Evolutionary conservation across 2,113 vertebrate genomes (phyloP).

Genomic region (Elaphurus davidianus): DNA sequence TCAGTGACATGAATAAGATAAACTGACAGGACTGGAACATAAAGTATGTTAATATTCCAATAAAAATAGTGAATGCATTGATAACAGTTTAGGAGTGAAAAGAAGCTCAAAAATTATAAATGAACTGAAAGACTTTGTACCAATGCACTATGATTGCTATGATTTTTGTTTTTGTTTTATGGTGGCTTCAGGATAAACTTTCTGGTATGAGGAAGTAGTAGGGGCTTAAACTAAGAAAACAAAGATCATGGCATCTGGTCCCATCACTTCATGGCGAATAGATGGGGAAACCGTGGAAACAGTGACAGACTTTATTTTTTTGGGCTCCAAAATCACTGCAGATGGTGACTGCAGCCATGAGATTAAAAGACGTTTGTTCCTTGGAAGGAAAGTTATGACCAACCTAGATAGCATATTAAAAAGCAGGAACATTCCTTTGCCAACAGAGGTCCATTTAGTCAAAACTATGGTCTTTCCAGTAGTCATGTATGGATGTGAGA

Average conservation of each 20-base stretch:
- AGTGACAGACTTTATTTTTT: not conserved
- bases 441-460: not conserved
- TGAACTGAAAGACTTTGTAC: not conserved
- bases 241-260: not conserved
- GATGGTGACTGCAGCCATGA: not conserved
- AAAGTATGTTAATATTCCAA: not conserved
- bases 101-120: not conserved
- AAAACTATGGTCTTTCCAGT: not conserved
- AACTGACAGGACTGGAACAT: not conserved
- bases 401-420: not conserved
- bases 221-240: not conserved
- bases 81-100: constrained; percentile 4
- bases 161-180: not conserved
- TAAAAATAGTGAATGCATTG: not conserved
- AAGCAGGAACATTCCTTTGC: not conserved
- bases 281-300: not conserved
- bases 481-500: not conserved
- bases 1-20: not conserved
- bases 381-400: not conserved
- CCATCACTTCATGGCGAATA: not conserved
- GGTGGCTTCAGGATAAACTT: not conserved
- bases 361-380: not conserved
- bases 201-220: not conserved
- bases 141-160: not conserved
- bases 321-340: not conserved